phyloP scores from a whole-genome alignment of 2,888 invertebrate genomes.

The Boloria selene region DNA sequence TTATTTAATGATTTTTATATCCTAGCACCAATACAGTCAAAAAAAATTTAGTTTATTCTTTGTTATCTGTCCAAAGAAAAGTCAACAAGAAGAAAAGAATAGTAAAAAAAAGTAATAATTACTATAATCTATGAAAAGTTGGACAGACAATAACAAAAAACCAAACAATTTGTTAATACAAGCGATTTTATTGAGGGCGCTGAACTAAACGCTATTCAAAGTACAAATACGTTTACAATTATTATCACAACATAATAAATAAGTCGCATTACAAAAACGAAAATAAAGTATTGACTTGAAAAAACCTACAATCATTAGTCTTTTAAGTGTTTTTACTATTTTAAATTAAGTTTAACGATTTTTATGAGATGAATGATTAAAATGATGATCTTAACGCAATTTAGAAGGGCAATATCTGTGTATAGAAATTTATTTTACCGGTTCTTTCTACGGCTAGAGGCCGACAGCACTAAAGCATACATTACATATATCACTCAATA shows the following conservation, averaged over 20 bases:
- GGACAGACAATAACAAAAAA: constrained; percentile 27
- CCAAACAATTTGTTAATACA: constrained; percentile 35
- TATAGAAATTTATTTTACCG: constrained; percentile 66
- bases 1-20: constrained; percentile 28
- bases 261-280: constrained; percentile 60
- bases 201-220: constrained; percentile 42
- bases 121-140: constrained; percentile 10
- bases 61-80: constrained; percentile 27
- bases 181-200: constrained; percentile 38
- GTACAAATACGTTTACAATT: constrained; percentile 49
- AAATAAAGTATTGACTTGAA: constrained; percentile 64
- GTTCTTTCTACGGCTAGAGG: constrained; percentile 31
- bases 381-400: background rate
- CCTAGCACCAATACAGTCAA: constrained; percentile 40
- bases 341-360: constrained; percentile 65
- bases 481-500: constrained; percentile 1
- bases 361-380: constrained; percentile 50
- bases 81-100: background rate
- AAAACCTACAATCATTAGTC: constrained; percentile 63
- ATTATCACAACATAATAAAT: constrained; percentile 67
- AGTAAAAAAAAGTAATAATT: background rate
- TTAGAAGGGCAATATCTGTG: constrained; percentile 44
- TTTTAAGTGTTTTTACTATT: constrained; percentile 70
- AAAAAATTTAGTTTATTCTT: constrained; percentile 1
- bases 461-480: background rate